Evolutionary conservation across 2,113 vertebrate genomes (phyloP).

Genomic region (Circaetus gallicus): DNA sequence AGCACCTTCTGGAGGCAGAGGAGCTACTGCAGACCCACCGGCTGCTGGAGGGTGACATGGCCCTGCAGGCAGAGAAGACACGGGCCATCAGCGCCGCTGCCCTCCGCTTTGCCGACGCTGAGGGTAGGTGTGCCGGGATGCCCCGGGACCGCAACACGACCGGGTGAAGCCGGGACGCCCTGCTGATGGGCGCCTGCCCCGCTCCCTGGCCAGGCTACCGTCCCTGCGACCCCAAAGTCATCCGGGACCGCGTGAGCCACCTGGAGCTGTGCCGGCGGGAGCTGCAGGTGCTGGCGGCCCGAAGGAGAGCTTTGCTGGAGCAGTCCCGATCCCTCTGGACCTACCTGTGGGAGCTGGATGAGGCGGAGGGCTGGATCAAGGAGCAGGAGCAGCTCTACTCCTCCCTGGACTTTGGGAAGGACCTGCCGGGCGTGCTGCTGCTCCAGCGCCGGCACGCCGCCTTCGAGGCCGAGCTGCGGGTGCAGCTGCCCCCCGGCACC

Average conservation of each 20-base stretch:
- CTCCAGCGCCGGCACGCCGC: slow-evolving; percentile 89
- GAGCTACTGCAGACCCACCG: slow-evolving; percentile 92
- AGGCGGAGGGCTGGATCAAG: slow-evolving; percentile 92
- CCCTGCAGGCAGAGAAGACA: slow-evolving; percentile 88
- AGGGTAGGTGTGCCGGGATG: slow-evolving; percentile 71
- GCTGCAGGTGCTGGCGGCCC: slow-evolving; percentile 79
- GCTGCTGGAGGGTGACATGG: slow-evolving; percentile 88
- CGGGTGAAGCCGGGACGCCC: rapidly evolving
- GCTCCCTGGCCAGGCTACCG: slow-evolving; percentile 80
- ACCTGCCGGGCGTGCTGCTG: slow-evolving; percentile 87
- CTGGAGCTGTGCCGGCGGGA: slow-evolving; percentile 87
- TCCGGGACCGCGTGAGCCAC: slow-evolving; percentile 88
- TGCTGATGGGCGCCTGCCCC: rapidly evolving
- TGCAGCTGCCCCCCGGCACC: too few species aligned
- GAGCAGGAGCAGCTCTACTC: slow-evolving; percentile 96
- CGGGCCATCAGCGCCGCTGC: slow-evolving; percentile 77
- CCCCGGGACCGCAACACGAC: rapidly evolving
- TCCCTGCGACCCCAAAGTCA: slow-evolving; percentile 93
- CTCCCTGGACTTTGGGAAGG: slow-evolving; percentile 90
- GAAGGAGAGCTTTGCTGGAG: slow-evolving; percentile 82
- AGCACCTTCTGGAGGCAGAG: slow-evolving; percentile 93
- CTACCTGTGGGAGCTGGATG: slow-evolving; percentile 92
- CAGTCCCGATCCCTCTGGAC: slow-evolving; percentile 91
- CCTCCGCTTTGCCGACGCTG: slow-evolving; percentile 82
- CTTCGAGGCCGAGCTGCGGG: slow-evolving; percentile 88